These are phyloP conservation scores for Rhabditoides inermis DNA, from an alignment of 2,888 invertebrate species.

Conservation along the genomic window DNA sequence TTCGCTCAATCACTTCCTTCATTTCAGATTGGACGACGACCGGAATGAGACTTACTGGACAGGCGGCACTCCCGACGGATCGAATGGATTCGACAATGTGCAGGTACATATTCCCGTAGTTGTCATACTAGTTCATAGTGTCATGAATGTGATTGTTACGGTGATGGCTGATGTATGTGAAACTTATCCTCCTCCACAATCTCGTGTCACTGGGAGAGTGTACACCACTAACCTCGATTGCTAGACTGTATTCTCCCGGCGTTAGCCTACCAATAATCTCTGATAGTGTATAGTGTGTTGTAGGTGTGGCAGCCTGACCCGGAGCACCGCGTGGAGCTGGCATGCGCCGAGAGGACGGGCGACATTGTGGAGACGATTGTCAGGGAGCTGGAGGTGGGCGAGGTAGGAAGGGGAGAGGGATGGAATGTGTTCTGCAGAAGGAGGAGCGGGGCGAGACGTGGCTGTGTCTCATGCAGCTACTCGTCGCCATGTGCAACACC, in stretches of 20 bases:
- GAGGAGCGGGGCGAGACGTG: conserved; percentile 16
- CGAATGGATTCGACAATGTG: too few relatives aligned
- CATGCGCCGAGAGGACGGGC: conserved; percentile 9
- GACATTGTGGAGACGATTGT: conserved; percentile 10
- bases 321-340: conserved; percentile 22
- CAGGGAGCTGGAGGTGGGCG: conserved; percentile 9
- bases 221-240: too few relatives aligned
- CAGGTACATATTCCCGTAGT: too few relatives aligned
- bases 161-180: too few relatives aligned
- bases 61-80: neutral
- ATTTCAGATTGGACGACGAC: conserved; percentile 4
- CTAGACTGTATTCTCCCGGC: too few relatives aligned
- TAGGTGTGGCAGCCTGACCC: conserved; percentile 23
- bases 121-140: too few relatives aligned
- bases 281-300: too few relatives aligned
- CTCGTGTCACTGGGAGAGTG: too few relatives aligned
- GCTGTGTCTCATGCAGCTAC: conserved; percentile 24
- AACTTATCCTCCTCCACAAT: too few relatives aligned
- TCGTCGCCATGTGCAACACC: conserved; percentile 29
- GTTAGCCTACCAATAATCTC: too few relatives aligned
- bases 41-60: conserved; percentile 3
- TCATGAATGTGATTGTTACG: too few relatives aligned
- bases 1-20: too few relatives aligned
- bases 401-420: neutral
- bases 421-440: neutral